phyloP scores from a whole-genome alignment of 1,140 invertebrate species.

The Drosophila nigrodunni region DNA sequence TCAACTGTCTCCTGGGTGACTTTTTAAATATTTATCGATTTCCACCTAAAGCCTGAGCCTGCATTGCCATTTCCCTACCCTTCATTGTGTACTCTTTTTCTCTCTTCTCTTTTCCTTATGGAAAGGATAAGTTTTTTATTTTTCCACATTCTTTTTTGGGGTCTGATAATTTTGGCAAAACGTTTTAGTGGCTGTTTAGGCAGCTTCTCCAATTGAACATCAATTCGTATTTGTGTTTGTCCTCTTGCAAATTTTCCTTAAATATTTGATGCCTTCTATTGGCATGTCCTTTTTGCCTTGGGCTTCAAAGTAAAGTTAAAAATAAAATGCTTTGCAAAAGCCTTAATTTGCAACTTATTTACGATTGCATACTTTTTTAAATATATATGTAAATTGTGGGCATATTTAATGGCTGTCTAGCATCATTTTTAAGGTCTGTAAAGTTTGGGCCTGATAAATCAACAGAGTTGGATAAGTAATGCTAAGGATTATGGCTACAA shows the following conservation, averaged over 20 bases:
- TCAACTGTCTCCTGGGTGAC: conserved; percentile 42
- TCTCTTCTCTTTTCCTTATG: conserved; percentile 26
- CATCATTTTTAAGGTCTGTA: no score
- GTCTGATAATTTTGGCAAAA: conserved; percentile 71
- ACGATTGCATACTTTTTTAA: not conserved
- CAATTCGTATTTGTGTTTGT: conserved; percentile 17
- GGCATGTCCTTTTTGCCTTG: conserved; percentile 7
- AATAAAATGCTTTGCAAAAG: conserved; percentile 18
- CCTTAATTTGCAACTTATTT: conserved; percentile 27
- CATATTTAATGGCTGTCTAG: conserved; percentile 4
- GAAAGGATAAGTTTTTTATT: conserved; percentile 63
- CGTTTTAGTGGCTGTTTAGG: conserved; percentile 65
- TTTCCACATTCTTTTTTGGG: conserved; percentile 36
- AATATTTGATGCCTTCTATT: conserved; percentile 67
- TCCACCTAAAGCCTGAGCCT: conserved; percentile 20
- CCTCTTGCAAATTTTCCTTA: conserved; percentile 61
- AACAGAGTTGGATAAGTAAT: no score
- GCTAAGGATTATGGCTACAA: no score
- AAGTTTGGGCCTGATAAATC: no score
- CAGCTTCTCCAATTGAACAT: conserved; percentile 52
- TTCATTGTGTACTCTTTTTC: conserved; percentile 16
- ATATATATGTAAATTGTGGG: conserved; percentile 13
- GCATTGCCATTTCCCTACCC: not conserved
- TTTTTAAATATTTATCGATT: conserved; percentile 81
- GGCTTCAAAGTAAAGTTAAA: not conserved